A percentile compares a stretch with the other conserved stretches of the same genome.
Conservation (phyloP, 2,888 invertebrate species). For the Drosophila diplacantha region DNA sequence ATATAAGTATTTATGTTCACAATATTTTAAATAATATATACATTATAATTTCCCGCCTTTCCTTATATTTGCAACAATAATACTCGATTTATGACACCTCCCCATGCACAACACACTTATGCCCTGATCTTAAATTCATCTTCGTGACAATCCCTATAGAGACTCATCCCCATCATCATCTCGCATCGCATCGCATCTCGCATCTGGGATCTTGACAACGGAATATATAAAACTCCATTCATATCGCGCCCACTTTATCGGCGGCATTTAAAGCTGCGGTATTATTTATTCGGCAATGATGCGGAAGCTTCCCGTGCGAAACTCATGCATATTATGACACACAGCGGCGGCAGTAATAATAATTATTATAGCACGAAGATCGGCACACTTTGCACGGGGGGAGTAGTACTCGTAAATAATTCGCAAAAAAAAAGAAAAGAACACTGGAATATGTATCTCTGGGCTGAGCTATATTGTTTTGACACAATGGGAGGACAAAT, state of each 20-base stretch:
- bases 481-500: slow-evolving; percentile 56
- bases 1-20: too few species aligned
- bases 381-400: slow-evolving; percentile 37
- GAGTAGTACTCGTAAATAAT: slow-evolving; percentile 14
- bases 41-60: not conserved
- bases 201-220: slow-evolving; percentile 18
- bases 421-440: not conserved
- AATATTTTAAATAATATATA: not conserved
- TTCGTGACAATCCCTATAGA: slow-evolving; percentile 14
- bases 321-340: slow-evolving; percentile 39
- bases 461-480: slow-evolving; percentile 33
- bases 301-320: slow-evolving; percentile 36
- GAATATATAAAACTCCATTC: slow-evolving; percentile 32
- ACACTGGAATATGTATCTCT: slow-evolving; percentile 4
- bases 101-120: not conserved
- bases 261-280: slow-evolving; percentile 13
- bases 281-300: slow-evolving; percentile 29
- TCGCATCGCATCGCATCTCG: slow-evolving; percentile 6
- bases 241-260: slow-evolving; percentile 34
- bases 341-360: slow-evolving; percentile 23
- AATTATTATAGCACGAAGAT: slow-evolving; percentile 39
- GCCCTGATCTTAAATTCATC: slow-evolving; percentile 9
- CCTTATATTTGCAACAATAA: not conserved
- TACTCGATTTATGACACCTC: not conserved
- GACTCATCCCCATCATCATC: slow-evolving; percentile 2